Base-by-base conservation (phyloP, 2,888 invertebrate genomes). In the Scaptomyza cyrtandrae region DNA sequence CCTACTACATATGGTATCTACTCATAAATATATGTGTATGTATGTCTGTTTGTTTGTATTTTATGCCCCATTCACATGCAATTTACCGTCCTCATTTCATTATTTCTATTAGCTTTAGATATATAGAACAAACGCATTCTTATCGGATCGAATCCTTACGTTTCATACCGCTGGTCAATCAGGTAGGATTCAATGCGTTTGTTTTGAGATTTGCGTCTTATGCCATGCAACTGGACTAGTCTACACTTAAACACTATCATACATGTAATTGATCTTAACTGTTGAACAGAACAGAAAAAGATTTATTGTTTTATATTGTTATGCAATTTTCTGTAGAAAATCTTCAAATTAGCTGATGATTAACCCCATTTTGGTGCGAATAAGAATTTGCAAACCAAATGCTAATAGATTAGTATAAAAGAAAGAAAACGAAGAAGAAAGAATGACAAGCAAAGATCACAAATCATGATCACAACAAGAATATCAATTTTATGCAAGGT, bases 11-110 rank as follows among this genome's bases (percentile, higher is more conserved):
- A 24, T 7, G 53, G 14, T 59, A 35, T 59, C 33, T 33, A 35
- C 54, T 19, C 4, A 13, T 6, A 13, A 13, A 13, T 1, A 4
- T 43, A 11, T n/a, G 9, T 37, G n/a, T 16, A 14, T 37, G 1
- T 37, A 16, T 49, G 29, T 4, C n/a, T 39, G 39, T 39, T 39
- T 14, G 14, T 44, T 1, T 29, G 11, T 27, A 35, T 33, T 29
- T 56, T 52, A 44, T 63, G 60, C 16, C 44, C 58, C 39, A 65
- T 80, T 78, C 83, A 63, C 72, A 80, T 80, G 84, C 78, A 83
- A 88, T 81, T 81, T 70, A 60, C 60, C 60, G 62, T 73, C 82
- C 71, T 86, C 63, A 54, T n/a, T n/a, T n/a, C n/a, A n/a, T n/a
- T 54, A 39, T 39, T 45, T 59, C 55, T 79, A 82, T 86, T 81